Percentiles rank a stretch among this genome's conserved stretches.
phyloP scores from a whole-genome alignment of 2,888 invertebrate species.

The Pasiphila rectangulata region DNA sequence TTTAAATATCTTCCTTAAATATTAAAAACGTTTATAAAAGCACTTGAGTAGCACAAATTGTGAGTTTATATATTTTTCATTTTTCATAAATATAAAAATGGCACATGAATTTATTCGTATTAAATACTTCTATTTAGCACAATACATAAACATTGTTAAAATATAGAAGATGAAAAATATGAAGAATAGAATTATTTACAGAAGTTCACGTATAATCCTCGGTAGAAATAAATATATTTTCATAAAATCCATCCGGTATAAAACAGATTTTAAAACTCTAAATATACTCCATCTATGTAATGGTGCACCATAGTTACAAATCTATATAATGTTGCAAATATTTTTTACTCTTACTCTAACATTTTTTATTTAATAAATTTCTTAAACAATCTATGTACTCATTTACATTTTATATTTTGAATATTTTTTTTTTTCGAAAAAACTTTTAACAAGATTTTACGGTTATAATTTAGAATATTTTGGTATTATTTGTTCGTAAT shows the following conservation, averaged over 20 bases:
- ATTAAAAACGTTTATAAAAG: slow-evolving; percentile 70
- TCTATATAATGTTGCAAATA: slow-evolving; percentile 63
- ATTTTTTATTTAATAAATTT: slow-evolving; percentile 56
- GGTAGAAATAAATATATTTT: slow-evolving; percentile 60
- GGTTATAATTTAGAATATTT: slow-evolving; percentile 31
- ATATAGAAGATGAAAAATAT: slow-evolving; percentile 54
- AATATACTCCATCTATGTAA: slow-evolving; percentile 61
- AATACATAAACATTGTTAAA: slow-evolving; percentile 55
- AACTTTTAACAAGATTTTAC: slow-evolving; percentile 33
- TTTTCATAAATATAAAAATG: slow-evolving; percentile 63
- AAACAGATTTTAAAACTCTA: slow-evolving; percentile 47
- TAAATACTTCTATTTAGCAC: slow-evolving; percentile 62
- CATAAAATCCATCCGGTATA: slow-evolving; percentile 44
- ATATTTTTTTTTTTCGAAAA: slow-evolving; percentile 27
- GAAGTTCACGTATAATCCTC: slow-evolving; percentile 52
- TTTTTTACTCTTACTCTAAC: slow-evolving; percentile 41
- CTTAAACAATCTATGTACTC: slow-evolving; percentile 54
- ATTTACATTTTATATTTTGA: slow-evolving; percentile 53
- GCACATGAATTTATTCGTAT: slow-evolving; percentile 64
- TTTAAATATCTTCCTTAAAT: slow-evolving; percentile 70
- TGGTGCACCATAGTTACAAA: slow-evolving; percentile 73
- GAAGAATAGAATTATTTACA: slow-evolving; percentile 70
- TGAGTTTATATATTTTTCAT: slow-evolving; percentile 48
- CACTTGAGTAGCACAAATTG: slow-evolving; percentile 74
- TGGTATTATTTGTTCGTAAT: slow-evolving; percentile 21